A percentile compares a stretch with the other conserved stretches of the same genome.
Evolutionary conservation across 2,888 invertebrate genomes (phyloP).

Genomic region (Lochmaea crataegi): DNA sequence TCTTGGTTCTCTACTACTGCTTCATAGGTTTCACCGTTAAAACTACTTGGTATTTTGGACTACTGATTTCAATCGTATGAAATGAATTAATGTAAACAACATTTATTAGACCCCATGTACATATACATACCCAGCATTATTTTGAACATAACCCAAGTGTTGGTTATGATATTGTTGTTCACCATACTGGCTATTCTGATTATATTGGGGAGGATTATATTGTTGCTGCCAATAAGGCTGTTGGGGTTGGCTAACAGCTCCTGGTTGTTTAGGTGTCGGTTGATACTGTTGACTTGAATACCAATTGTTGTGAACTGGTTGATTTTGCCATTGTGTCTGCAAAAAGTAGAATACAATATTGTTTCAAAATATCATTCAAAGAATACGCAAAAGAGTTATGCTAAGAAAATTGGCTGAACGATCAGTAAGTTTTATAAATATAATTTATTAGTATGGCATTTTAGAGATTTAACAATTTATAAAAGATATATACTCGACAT

Average conservation of each 20-base stretch:
- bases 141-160: conserved; percentile 35
- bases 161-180: conserved; percentile 45
- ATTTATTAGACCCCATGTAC: too few relatives aligned
- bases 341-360: conserved; percentile 27
- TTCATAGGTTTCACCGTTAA: too few relatives aligned
- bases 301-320: conserved; percentile 61
- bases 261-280: conserved; percentile 53
- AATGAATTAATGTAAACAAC: too few relatives aligned
- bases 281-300: conserved; percentile 59
- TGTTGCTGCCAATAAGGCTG: conserved; percentile 52
- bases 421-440: too few relatives aligned
- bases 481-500: too few relatives aligned
- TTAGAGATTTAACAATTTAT: too few relatives aligned
- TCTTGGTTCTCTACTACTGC: too few relatives aligned
- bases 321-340: conserved; percentile 61
- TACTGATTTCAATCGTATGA: too few relatives aligned
- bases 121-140: conserved; percentile 35
- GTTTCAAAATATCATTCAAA: neutral
- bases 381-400: too few relatives aligned
- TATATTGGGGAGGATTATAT: conserved; percentile 31
- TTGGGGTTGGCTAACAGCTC: conserved; percentile 52
- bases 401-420: too few relatives aligned
- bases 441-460: too few relatives aligned
- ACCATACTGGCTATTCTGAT: conserved; percentile 41
- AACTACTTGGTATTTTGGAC: too few relatives aligned